Conservation (phyloP, 2,797 vertebrate species). For the Sebastes hubbsi region DNA sequence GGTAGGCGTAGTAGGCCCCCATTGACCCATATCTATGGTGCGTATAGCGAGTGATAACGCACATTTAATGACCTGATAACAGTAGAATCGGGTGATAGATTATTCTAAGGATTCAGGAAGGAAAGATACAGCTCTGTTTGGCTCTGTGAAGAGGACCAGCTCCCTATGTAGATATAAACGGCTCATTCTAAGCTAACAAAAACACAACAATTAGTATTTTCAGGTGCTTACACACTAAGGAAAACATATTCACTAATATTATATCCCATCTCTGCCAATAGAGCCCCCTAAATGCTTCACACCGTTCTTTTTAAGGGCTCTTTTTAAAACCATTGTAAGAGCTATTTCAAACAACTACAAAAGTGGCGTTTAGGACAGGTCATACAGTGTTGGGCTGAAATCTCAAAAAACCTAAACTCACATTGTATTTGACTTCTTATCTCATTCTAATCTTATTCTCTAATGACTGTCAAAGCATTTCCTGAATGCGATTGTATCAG, state of each 20-base stretch:
- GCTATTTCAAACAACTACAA: neutral
- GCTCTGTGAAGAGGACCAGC: too few species aligned
- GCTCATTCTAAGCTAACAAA: too few species aligned
- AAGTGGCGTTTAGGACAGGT: neutral
- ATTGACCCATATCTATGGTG: too few species aligned
- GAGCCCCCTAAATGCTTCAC: neutral
- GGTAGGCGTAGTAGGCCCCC: too few species aligned
- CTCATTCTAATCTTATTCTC: neutral
- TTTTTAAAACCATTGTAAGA: neutral
- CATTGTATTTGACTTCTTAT: neutral
- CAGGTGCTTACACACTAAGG: too few species aligned
- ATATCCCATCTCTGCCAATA: neutral
- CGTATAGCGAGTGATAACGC: too few species aligned
- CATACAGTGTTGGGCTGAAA: neutral
- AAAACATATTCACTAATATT: too few species aligned
- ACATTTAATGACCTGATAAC: too few species aligned
- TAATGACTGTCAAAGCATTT: neutral
- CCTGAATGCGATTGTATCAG: neutral
- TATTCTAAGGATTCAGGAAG: neutral
- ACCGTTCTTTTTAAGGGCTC: too few species aligned
- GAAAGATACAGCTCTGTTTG: neutral
- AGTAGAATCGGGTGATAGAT: neutral
- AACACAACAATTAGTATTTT: too few species aligned
- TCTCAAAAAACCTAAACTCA: neutral
- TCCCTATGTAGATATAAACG: too few species aligned